Evolutionary conservation across 2,797 vertebrate genomes (phyloP), one percentile per base, ranked within the genome.

Genomic region (Enteromius thamalakanensis): DNA sequence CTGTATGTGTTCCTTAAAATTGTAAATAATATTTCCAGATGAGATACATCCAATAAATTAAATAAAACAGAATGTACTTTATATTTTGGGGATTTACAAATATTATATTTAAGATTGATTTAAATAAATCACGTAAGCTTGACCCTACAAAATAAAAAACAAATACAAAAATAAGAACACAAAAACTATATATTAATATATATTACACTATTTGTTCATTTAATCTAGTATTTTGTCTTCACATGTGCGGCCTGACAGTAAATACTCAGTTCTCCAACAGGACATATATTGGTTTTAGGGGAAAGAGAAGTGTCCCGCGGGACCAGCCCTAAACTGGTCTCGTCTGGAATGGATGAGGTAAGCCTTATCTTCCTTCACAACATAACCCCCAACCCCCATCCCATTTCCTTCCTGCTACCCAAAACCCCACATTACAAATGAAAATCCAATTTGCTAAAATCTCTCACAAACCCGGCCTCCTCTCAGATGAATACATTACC

Each of bases 361-460:
- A 71, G 68, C 67, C 76, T 83, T 83, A 71, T 83, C 51, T 49
- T 45, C 51, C 65, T 51, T n/a, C 19, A 78, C 75, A 70, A 62
- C 40, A 83, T 37, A 37, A 65, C 32, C 49, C 75, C 65, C 64
- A 34, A 67, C 71, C 81, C 75, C 81, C 65, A 71, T 21, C 55
- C 67, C 37, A 70, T 83, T 78, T 77, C 40, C 67, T 83, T 45
- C 51, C 53, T 6, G 74, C 51, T 64, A 64, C 51, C 55, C 42
- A 70, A 83, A 78, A 83, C 82, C 40, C 76, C 29, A 71, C 67
- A 26, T 51, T 79, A 77, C 65, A 78, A 83, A 71, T 64, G 82
- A 70, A 78, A 83, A 83, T 79, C 67, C 82, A 83, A 83, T 83
- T 78, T 79, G 67, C 62, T 71, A 71, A 83, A 78, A 79, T 79